Evolutionary conservation across 2,797 vertebrate genomes (phyloP), one percentile per base, ranked within the genome.

Genomic region (Triplophysa yarkandensis): DNA sequence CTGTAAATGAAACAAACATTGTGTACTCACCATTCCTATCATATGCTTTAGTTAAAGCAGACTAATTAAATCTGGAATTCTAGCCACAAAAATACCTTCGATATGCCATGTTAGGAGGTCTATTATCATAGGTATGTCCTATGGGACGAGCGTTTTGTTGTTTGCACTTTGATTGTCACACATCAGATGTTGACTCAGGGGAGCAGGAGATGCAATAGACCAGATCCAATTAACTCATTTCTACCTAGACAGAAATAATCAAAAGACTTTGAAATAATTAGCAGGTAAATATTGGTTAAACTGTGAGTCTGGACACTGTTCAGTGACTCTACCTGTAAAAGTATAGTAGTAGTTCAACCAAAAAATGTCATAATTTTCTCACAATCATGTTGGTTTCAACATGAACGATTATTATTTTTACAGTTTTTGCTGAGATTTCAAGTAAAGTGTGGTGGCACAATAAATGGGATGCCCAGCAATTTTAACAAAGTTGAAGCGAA

Each of bases 221-320:
- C 71, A 54, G 70, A 83, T 78, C 80, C 61, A 77, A 80, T 81
- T 72, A 80, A 60, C 55, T 69, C 11, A 11, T 66, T 61, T 61
- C 43, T 70, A 54, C 41, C 52, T 60, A 39, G 41, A 67, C 54
- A 74, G 50, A 66, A 78, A 68, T 70, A 77, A 80, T 70, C 70
- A 71, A 71, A 77, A 43, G 30, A 36, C 39, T n/a, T n/a, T n/a
- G n/a, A n/a, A 46, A 75, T 63, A 71, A 62, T 76, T 78, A 71
- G 36, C 64, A 61, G 60, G 43, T 74, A 68, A 77, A 82, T 70
- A 69, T 71, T 74, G 52, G 55, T 48, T 57, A 64, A 81, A 74
- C 21, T 6, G n/a, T 4, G 4, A 48, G 58, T 34, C 32, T 36
- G 39, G 17, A 46, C 23, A 44, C 48, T 75, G 54, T 75, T 66